These are phyloP conservation scores for Bungarus multicinctus DNA, from an alignment of 2,113 vertebrate species.

Conservation along the genomic window DNA sequence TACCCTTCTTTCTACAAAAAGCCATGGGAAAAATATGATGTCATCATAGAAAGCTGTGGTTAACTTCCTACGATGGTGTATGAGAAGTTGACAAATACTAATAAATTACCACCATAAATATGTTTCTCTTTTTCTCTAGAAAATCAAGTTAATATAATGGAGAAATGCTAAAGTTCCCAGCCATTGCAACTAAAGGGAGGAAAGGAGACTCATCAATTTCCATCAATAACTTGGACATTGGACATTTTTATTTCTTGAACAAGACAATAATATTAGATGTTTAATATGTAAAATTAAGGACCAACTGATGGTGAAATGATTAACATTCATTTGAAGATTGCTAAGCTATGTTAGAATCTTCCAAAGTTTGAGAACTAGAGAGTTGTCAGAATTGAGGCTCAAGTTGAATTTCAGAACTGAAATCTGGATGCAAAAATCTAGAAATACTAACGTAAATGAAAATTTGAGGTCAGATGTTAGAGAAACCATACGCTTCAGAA, in stretches of 20 bases:
- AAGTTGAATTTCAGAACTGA: constrained; percentile 14
- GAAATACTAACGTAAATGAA: neutral
- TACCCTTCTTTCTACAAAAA: neutral
- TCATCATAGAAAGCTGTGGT: neutral
- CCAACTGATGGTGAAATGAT: neutral
- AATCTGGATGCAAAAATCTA: neutral
- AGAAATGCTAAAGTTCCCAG: neutral
- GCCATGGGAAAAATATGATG: constrained; percentile 1
- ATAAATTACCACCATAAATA: constrained; percentile 19
- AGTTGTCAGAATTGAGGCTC: neutral
- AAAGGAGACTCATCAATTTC: neutral
- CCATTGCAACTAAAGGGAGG: neutral
- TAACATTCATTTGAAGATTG: neutral
- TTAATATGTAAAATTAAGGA: neutral
- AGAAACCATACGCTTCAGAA: neutral
- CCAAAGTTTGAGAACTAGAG: neutral
- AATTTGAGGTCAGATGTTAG: neutral
- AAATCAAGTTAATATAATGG: neutral
- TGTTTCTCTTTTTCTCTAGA: constrained; percentile 4
- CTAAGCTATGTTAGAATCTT: neutral
- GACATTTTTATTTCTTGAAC: neutral
- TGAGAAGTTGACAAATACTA: constrained; percentile 16
- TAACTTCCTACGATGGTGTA: neutral
- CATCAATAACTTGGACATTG: constrained; percentile 10
- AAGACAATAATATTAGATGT: neutral